Base-by-base conservation (phyloP, 2,888 invertebrate species). In the Neoascia interrupta region DNA sequence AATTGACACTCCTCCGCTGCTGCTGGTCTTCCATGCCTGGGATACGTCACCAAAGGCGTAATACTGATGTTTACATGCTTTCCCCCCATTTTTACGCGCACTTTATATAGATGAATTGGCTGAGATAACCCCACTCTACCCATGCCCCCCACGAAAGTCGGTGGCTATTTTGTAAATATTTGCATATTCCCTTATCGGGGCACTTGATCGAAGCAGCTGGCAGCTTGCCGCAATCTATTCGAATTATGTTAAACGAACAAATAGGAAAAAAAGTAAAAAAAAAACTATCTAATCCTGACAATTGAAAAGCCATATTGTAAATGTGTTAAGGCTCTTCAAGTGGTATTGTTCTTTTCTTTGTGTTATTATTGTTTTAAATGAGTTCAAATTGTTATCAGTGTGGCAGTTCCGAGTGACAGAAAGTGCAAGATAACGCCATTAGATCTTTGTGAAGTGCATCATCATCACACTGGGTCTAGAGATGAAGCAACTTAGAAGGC, bases 401-500 rank as follows among this genome's bases (percentile, higher is more conserved):
- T 8, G 26, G 19, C 23, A 28, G 18, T 66, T 19, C 19, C 21
- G 49, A 51, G 21, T 68, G 58, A 19, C 56, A 58, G 68, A 58
- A 58, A 58, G 49, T 43, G 58, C 49, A 68, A 41, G 41, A 68
- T 68, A 68, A 68, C 45, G 36, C 37, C 37, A 45, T 68, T 34
- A 58, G 41, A 31, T n/a, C n/a, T n/a, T n/a, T n/a, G n/a, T n/a
- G n/a, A n/a, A n/a, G n/a, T n/a, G n/a, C n/a, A n/a, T n/a, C n/a
- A n/a, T n/a, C n/a, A 15, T 23, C 23, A 37, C 18, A 26, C 5
- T n/a, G 3, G 8, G 15, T 53, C 37, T 6, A 18, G 19, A 4
- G 23, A 34, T 21, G 34, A 23, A 6, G 19, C 11, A 15, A 51
- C 11, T 28, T 8, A 15, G 51, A 23, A 31, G 28, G 18, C 49